Conservation (phyloP, 2,888 invertebrate species). For the Frankliniella fusca region DNA sequence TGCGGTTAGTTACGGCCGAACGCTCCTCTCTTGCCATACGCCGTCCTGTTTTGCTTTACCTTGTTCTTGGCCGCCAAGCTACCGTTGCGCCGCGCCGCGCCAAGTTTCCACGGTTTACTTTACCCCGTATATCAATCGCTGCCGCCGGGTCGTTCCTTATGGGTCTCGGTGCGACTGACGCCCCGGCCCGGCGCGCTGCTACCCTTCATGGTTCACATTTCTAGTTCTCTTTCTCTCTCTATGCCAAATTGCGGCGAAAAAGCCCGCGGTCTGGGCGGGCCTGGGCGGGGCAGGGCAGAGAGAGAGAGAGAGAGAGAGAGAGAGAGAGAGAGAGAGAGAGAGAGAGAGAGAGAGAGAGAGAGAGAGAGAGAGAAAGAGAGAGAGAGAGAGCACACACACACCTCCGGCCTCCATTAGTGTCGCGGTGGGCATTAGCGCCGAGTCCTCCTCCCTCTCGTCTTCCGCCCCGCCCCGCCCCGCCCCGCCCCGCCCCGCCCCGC, state of each 20-base stretch:
- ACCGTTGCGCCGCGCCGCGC: too few species aligned
- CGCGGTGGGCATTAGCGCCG: background rate
- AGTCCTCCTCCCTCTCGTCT: background rate
- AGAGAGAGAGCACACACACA: background rate
- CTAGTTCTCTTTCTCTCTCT: background rate
- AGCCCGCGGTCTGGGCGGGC: too few species aligned
- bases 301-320: background rate
- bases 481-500: background rate
- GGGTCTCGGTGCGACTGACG: too few species aligned
- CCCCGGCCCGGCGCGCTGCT: too few species aligned
- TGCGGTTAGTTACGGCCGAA: too few species aligned
- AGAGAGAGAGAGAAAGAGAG: background rate
- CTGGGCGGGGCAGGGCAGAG: background rate
- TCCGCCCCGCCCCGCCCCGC: background rate
- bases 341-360: slow-evolving; percentile 1
- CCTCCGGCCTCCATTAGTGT: background rate
- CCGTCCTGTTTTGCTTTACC: too few species aligned
- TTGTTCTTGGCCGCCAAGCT: too few species aligned
- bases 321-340: too few species aligned
- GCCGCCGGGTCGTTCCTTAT: too few species aligned
- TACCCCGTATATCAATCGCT: too few species aligned
- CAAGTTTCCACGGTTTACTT: too few species aligned
- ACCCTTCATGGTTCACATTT: background rate
- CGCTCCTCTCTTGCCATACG: too few species aligned
- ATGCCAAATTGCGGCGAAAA: background rate